These are phyloP conservation scores for Magallana gigas DNA, from an alignment of 1,140 invertebrate genomes.

Conservation along the genomic window DNA sequence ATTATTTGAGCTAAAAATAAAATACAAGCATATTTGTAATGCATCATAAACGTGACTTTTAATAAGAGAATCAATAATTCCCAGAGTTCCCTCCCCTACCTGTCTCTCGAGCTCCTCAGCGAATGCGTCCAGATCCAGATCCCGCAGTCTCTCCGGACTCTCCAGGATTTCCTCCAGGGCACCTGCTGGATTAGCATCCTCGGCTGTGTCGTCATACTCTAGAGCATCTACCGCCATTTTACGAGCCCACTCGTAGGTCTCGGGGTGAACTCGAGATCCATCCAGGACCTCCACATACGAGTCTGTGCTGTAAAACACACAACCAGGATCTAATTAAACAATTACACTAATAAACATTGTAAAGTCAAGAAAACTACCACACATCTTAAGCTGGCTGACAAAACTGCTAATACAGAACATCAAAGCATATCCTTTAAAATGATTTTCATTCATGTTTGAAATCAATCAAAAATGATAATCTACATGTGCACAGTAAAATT, in stretches of 20 bases:
- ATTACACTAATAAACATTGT: no score
- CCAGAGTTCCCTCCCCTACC: constrained; percentile 75
- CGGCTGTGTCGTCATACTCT: constrained; percentile 94
- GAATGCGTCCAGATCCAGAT: constrained; percentile 98
- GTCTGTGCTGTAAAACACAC: constrained; percentile 86
- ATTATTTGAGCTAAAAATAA: no score
- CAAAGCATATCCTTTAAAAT: no score
- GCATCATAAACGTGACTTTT: no score
- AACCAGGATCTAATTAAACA: background rate
- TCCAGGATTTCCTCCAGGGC: constrained; percentile 98
- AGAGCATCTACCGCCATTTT: constrained; percentile 99
- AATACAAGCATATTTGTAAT: no score
- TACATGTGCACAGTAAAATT: no score
- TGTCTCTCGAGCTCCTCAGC: constrained; percentile 97
- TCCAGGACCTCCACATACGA: constrained; percentile 97
- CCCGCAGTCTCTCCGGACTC: constrained; percentile 94
- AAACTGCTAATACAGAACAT: no score
- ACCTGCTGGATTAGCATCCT: constrained; percentile 92
- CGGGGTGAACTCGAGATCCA: constrained; percentile 98
- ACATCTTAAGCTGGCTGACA: no score
- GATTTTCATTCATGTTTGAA: no score
- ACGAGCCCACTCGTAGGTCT: constrained; percentile 99
- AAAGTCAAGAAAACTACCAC: no score
- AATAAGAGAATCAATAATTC: background rate
- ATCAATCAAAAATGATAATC: no score